These are phyloP conservation scores for Aphelocoma coerulescens DNA, from an alignment of 2,113 vertebrate species.

Conservation along the genomic window DNA sequence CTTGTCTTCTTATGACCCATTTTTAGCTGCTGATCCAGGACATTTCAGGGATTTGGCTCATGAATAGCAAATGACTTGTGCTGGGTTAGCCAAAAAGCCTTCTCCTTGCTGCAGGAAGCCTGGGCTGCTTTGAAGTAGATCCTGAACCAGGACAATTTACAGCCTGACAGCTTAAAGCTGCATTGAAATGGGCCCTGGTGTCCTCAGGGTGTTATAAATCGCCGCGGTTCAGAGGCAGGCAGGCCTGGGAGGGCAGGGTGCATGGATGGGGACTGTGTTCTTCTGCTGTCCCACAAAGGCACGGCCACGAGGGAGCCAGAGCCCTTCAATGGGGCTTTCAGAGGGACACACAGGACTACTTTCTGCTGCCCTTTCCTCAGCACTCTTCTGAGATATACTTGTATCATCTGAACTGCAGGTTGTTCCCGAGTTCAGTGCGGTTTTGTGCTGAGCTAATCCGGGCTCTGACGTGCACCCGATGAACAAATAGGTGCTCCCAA, in stretches of 20 bases:
- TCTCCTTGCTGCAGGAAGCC: conserved; percentile 44
- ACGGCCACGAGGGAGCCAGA: conserved; percentile 10
- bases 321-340: conserved; percentile 58
- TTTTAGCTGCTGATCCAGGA: conserved; percentile 18
- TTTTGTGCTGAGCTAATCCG: background rate
- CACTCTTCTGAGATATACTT: background rate
- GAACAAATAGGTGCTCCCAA: background rate
- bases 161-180: conserved; percentile 52
- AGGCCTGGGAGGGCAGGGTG: background rate
- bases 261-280: conserved; percentile 55
- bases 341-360: conserved; percentile 42
- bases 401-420: conserved; percentile 19
- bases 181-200: background rate
- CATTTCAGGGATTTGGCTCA: conserved; percentile 43
- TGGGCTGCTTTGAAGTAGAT: conserved; percentile 45
- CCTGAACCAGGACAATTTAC: conserved; percentile 53
- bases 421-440: background rate
- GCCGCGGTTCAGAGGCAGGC: background rate
- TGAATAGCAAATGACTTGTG: conserved; percentile 25
- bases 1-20: conserved; percentile 34
- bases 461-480: background rate
- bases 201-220: background rate
- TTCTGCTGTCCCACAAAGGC: conserved; percentile 21
- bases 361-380: conserved; percentile 8
- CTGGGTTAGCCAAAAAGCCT: conserved; percentile 20